These are phyloP conservation scores for Lepidurus apus DNA, from an alignment of 1,140 invertebrate genomes.

Conservation along the genomic window DNA sequence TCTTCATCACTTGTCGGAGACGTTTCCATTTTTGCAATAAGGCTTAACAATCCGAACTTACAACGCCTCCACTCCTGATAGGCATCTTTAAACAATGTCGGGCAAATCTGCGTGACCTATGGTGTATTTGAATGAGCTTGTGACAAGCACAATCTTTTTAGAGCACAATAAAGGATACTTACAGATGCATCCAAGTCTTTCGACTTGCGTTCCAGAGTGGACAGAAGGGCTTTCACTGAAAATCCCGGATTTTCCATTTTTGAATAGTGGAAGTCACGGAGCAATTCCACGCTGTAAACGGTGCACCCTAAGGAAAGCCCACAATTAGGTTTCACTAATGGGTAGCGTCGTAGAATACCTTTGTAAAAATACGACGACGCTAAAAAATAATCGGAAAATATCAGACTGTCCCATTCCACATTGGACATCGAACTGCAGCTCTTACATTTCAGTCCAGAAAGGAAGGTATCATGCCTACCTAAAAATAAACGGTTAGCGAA, in stretches of 20 bases:
- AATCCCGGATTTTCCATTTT: slow-evolving; percentile 6
- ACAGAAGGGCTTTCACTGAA: neutral
- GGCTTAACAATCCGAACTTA: neutral
- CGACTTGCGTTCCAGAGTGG: neutral
- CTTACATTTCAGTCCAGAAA: neutral
- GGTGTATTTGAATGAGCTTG: neutral
- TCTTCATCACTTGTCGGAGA: neutral
- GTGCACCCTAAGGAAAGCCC: neutral
- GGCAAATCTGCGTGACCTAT: neutral
- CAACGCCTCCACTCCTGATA: too few species aligned
- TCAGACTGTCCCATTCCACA: neutral
- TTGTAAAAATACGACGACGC: neutral
- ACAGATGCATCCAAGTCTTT: neutral
- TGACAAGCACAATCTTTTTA: neutral
- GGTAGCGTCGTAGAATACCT: neutral
- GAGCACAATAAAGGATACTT: slow-evolving; percentile 1
- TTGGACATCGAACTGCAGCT: neutral
- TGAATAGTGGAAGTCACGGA: neutral
- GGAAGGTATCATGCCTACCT: neutral
- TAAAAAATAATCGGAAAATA: neutral
- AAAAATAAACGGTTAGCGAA: neutral
- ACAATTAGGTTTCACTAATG: slow-evolving; percentile 1
- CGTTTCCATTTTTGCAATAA: neutral
- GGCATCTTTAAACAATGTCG: neutral
- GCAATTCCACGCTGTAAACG: neutral